Evolutionary conservation across 2,888 invertebrate genomes (phyloP).

Genomic region (Masnerella sp.): DNA sequence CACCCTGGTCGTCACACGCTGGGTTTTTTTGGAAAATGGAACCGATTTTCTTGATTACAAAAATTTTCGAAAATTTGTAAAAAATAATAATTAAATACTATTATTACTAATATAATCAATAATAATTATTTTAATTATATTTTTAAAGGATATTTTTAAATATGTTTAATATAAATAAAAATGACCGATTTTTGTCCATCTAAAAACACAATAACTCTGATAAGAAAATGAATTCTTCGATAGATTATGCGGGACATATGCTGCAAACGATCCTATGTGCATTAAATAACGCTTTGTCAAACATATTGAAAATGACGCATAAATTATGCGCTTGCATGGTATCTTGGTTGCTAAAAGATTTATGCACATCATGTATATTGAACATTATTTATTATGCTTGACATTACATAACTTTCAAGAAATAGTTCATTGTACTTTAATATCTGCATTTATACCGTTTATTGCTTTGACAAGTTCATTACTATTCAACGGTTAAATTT

Average conservation of each 20-base stretch:
- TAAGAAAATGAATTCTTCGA: slow-evolving; percentile 29
- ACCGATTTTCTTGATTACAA: too few relatives aligned
- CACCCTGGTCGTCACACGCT: slow-evolving; percentile 53
- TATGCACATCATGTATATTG: slow-evolving; percentile 16
- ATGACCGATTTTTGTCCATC: too few relatives aligned
- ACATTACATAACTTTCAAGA: slow-evolving; percentile 11
- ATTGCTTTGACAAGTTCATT: neutral
- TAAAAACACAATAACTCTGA: slow-evolving; percentile 3
- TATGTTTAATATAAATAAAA: too few relatives aligned
- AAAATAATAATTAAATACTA: too few relatives aligned
- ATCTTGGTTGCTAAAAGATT: slow-evolving; percentile 1
- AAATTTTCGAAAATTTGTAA: too few relatives aligned
- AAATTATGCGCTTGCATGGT: slow-evolving; percentile 13
- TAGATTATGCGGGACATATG: neutral
- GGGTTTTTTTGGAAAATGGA: too few relatives aligned
- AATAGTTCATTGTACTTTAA: slow-evolving; percentile 13
- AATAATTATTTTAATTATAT: too few relatives aligned
- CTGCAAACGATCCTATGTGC: neutral
- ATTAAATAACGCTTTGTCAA: slow-evolving; percentile 14
- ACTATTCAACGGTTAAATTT: too few relatives aligned
- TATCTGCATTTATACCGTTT: neutral
- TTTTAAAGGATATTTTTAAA: too few relatives aligned
- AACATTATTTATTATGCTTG: slow-evolving; percentile 18
- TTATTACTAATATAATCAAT: too few relatives aligned
- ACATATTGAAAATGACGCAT: slow-evolving; percentile 14